phyloP scores from a whole-genome alignment of 64 coral and sea anemone species.

The Montipora cactus region DNA sequence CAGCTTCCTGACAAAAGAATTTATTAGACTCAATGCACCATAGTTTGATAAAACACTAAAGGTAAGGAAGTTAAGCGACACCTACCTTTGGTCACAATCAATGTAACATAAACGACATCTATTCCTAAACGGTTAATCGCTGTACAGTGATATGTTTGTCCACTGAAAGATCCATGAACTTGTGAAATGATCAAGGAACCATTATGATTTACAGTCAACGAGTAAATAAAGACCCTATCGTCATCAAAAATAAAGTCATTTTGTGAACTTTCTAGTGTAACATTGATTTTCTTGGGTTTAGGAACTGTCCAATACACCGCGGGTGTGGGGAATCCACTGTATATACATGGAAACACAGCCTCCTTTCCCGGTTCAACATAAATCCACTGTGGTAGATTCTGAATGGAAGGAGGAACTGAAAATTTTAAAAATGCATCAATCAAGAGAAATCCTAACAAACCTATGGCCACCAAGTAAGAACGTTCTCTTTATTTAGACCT shows the following conservation, averaged over 20 bases:
- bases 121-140: background rate
- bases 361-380: background rate
- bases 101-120: background rate
- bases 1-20: no score
- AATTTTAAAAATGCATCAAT: background rate
- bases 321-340: background rate
- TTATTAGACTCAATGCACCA: no score
- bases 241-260: rapidly evolving
- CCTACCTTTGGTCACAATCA: background rate
- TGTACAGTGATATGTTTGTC: background rate
- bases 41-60: background rate
- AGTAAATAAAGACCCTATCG: rapidly evolving
- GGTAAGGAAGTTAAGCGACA: background rate
- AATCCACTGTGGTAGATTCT: background rate
- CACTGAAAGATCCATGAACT: background rate
- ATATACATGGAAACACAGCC: background rate
- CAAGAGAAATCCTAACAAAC: no score
- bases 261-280: background rate
- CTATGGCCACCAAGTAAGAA: no score
- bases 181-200: background rate
- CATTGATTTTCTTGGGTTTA: background rate
- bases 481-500: no score
- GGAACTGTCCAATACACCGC: constrained; percentile 6
- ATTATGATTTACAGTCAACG: background rate
- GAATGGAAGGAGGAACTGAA: background rate